Conservation (phyloP, 2,888 invertebrate genomes). For the Trileptium ribeirensis region DNA sequence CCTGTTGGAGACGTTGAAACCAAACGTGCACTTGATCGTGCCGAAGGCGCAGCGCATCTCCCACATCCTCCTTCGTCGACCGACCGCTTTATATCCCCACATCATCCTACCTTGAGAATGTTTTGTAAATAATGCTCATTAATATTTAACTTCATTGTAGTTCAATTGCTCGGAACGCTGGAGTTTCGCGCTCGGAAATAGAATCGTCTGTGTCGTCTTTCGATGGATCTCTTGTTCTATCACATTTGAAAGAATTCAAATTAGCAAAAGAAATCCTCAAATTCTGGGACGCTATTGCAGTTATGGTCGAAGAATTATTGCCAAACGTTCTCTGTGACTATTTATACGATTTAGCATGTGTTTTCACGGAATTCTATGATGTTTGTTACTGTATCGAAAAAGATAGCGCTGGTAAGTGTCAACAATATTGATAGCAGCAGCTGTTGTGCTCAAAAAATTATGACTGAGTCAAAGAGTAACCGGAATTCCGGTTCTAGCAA, state of each 20-base stretch:
- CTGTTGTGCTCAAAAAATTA: too few species aligned
- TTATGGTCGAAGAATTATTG: constrained; percentile 59
- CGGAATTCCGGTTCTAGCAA: too few species aligned
- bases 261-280: constrained; percentile 65
- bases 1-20: too few species aligned
- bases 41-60: too few species aligned
- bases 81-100: too few species aligned
- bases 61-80: too few species aligned
- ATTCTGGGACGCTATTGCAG: constrained; percentile 28
- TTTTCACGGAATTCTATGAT: constrained; percentile 94
- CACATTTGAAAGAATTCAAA: constrained; percentile 89
- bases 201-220: neutral
- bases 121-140: neutral
- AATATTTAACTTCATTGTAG: constrained; percentile 42
- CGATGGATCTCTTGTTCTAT: constrained; percentile 56
- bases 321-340: constrained; percentile 86
- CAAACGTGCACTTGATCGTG: too few species aligned
- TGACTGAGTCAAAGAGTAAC: too few species aligned
- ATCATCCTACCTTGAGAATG: too few species aligned
- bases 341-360: constrained; percentile 82
- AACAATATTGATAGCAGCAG: too few species aligned
- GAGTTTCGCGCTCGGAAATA: constrained; percentile 37
- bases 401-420: constrained; percentile 58
- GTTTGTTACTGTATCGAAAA: constrained; percentile 94
- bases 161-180: constrained; percentile 55